Evolutionary conservation across 1,140 invertebrate genomes (phyloP).

Genomic region (Carposina sasakii): DNA sequence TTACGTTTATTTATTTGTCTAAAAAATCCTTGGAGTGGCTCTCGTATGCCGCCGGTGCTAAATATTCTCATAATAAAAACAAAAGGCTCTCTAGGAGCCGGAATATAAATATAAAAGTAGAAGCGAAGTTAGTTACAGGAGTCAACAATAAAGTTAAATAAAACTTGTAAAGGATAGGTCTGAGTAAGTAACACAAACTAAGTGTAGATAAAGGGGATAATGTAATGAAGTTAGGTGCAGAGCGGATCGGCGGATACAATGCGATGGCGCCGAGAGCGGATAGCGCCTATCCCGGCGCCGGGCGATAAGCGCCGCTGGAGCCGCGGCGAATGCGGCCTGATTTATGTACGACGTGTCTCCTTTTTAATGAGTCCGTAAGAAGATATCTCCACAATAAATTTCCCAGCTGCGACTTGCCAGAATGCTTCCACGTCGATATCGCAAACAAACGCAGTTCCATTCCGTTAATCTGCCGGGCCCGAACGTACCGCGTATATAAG

Average conservation of each 20-base stretch:
- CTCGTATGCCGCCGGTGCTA: too few species aligned
- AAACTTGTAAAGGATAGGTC: constrained; percentile 19
- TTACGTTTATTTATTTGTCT: too few species aligned
- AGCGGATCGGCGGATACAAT: constrained; percentile 45
- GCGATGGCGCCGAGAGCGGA: constrained; percentile 63
- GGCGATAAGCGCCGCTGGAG: constrained; percentile 50
- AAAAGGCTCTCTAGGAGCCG: too few species aligned
- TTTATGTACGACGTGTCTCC: constrained; percentile 70
- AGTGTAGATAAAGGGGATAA: constrained; percentile 50
- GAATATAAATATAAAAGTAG: too few species aligned
- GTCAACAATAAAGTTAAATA: constrained; percentile 3
- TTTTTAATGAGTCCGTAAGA: constrained; percentile 72
- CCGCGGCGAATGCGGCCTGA: constrained; percentile 40
- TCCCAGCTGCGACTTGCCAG: constrained; percentile 52
- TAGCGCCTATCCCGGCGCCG: constrained; percentile 66
- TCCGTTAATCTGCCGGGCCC: constrained; percentile 59
- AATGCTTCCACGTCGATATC: constrained; percentile 66
- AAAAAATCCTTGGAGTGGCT: too few species aligned
- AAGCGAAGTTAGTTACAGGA: constrained; percentile 4
- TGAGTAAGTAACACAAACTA: constrained; percentile 17
- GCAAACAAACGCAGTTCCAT: constrained; percentile 60
- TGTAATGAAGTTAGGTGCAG: constrained; percentile 34
- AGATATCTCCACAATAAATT: constrained; percentile 72
- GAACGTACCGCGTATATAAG: constrained; percentile 58
- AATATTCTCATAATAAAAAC: too few species aligned